Conservation (phyloP, 2,113 vertebrate species). For the Lophotis ruficrista region DNA sequence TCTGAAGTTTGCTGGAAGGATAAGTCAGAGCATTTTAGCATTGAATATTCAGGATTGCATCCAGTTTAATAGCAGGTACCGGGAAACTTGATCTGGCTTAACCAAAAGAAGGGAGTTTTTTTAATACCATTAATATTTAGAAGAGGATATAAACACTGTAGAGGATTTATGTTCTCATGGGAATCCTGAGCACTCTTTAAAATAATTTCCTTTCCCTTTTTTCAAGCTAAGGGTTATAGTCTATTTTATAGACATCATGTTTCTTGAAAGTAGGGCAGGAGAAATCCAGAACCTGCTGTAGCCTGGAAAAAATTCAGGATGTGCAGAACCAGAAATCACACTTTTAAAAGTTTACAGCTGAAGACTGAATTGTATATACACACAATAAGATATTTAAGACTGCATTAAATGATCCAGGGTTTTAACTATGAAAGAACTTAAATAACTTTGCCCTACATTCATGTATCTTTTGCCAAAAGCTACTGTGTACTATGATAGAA, state of each 20-base stretch:
- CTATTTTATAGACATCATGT: background rate
- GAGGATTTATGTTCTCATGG: conserved; percentile 26
- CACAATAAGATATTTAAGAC: background rate
- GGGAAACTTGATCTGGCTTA: background rate
- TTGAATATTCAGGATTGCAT: background rate
- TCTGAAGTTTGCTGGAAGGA: background rate
- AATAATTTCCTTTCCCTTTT: conserved; percentile 23
- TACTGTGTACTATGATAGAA: background rate
- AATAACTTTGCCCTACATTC: background rate
- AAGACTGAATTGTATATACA: background rate
- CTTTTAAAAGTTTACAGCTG: background rate
- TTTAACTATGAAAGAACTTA: conserved; percentile 15
- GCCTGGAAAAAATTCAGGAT: background rate
- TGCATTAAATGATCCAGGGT: conserved; percentile 33
- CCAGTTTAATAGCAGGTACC: conserved; percentile 8
- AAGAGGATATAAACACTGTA: conserved; percentile 21
- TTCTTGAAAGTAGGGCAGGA: conserved; percentile 8
- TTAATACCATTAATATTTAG: conserved; percentile 8
- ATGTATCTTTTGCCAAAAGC: background rate
- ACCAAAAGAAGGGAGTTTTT: background rate
- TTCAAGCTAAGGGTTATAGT: background rate
- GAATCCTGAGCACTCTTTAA: conserved; percentile 29
- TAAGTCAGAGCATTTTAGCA: background rate
- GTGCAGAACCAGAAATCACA: background rate
- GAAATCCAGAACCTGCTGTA: background rate